phyloP scores from a whole-genome alignment of 2,888 invertebrate species.

The Eupithecia inturbata region DNA sequence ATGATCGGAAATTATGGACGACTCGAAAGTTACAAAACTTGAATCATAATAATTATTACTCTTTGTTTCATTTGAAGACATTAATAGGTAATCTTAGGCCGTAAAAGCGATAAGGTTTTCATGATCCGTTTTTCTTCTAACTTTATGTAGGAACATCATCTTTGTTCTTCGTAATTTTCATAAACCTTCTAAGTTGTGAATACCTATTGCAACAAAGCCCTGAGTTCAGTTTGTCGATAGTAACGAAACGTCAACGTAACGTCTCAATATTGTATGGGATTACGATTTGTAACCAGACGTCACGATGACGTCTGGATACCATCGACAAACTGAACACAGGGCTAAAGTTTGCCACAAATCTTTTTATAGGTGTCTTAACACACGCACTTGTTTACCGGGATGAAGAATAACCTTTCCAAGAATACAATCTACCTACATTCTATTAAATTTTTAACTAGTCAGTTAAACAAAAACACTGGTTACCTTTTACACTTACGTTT shows the following conservation, averaged over 20 bases:
- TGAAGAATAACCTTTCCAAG: not conserved
- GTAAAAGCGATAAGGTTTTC: not conserved
- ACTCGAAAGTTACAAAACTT: not conserved
- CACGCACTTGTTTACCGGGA: not conserved
- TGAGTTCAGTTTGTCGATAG: not conserved
- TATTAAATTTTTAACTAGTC: not conserved
- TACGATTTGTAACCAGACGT: too few species aligned
- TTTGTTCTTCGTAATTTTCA: not conserved
- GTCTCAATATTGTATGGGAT: not conserved
- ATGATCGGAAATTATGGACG: conserved; percentile 6
- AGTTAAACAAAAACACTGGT: not conserved
- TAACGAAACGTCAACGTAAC: not conserved
- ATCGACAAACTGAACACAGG: not conserved
- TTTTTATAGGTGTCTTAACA: not conserved
- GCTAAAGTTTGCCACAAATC: not conserved
- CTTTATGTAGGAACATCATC: not conserved
- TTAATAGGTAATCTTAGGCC: not conserved
- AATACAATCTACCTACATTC: not conserved
- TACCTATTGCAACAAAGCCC: not conserved
- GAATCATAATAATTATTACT: not conserved
- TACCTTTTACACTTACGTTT: not conserved
- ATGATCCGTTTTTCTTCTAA: not conserved
- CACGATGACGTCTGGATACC: not conserved
- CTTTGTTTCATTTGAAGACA: not conserved
- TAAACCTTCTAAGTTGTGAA: not conserved